Base-by-base conservation (phyloP, 2,797 vertebrate species). In the Anas capensis region DNA sequence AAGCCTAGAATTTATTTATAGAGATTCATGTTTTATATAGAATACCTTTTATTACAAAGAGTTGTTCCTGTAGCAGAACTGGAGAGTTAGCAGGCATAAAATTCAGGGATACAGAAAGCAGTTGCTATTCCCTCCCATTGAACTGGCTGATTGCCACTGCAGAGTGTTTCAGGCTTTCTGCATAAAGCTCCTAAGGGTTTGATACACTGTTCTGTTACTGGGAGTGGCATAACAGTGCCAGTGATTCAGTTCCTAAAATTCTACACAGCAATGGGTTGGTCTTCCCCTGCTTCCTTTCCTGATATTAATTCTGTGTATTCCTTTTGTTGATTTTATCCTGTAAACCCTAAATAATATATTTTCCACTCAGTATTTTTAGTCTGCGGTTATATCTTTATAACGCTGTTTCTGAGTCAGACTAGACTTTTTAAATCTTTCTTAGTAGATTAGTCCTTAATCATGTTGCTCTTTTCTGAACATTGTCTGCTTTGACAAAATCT, bases 161-260 rank as follows among this genome's bases (percentile, higher is more conserved):
- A 88, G 81, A 79, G 17, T 0, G 2, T 26, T 27, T 31, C 18
- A 51, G 36, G 6, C 19, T 70, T 79, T 92, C 56, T 89, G 49
- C 26, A 80, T 64, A 76, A 82, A 36, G 8, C 26, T 80, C 29
- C 19, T 69, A 48, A 78, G 48, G 57, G 40, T 46, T 95, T 5
- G 1, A 16, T 58, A 18, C 42, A 36, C 57, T 18, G 7, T 34
- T 80, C n/a, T 71, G 6, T 70, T 80, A 44, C 23, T 79, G 60
- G 31, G 49, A 87, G 42, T 65, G 56, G 36, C 68, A 58, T 27
- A 33, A 40, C 90, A 82, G 10, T 77, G 44, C 17, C 75, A 51
- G 18, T 76, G 72, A 87, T 71, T 90, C 57, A n/a, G 4, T 90
- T 90, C 62, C 56, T 79, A 85, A 95, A 85, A 56, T 73, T 20